These are phyloP conservation scores for Neotoma lepida DNA, from an alignment of 2,113 vertebrate species.

Conservation along the genomic window DNA sequence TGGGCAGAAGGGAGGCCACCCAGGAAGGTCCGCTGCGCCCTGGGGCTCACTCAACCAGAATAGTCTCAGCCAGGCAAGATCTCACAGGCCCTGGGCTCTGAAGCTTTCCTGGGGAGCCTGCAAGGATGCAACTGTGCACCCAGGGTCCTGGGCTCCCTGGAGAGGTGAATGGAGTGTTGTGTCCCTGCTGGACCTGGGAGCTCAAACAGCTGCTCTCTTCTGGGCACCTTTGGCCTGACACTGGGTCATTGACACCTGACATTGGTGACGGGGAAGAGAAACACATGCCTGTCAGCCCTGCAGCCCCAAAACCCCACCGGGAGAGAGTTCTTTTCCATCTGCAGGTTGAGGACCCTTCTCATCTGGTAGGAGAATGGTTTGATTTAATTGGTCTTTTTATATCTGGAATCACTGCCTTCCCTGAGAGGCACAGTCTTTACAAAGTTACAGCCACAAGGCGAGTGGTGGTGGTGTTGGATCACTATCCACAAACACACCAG, in stretches of 20 bases:
- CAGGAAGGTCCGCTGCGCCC: constrained; percentile 32
- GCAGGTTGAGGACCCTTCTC: neutral
- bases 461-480: neutral
- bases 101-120: constrained; percentile 33
- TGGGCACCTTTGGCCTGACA: neutral
- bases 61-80: neutral
- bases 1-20: constrained; percentile 69
- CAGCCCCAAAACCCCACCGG: neutral
- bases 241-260: neutral
- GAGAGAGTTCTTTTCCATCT: neutral
- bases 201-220: constrained; percentile 29
- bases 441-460: neutral
- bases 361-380: neutral
- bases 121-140: neutral
- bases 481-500: neutral
- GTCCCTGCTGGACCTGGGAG: constrained; percentile 21
- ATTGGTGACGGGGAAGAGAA: constrained; percentile 30
- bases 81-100: constrained; percentile 5
- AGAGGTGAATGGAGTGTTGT: neutral
- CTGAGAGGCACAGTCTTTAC: neutral
- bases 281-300: neutral
- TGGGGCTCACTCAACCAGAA: neutral
- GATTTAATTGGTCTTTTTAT: neutral
- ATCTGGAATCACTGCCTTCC: neutral
- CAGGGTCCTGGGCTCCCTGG: no score